A percentile compares a stretch with the other conserved stretches of the same genome.
phyloP scores from a whole-genome alignment of 2,797 vertebrate species.

The Chlorospingus semifuscus region DNA sequence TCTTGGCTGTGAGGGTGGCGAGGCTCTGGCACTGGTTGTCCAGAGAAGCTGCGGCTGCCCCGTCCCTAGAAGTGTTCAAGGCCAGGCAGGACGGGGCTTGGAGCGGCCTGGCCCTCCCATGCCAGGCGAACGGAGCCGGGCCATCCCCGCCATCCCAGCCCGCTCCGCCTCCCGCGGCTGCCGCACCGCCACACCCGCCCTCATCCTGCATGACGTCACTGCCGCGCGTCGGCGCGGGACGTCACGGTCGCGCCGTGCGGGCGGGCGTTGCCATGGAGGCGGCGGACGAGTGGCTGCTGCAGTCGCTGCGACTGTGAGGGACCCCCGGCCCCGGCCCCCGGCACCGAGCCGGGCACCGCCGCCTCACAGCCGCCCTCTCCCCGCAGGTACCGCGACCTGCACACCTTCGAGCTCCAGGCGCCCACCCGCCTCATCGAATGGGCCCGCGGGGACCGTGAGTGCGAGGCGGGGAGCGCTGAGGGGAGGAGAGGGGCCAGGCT shows the following conservation, averaged over 20 bases:
- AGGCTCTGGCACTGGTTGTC: not conserved
- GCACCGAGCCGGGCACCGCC: accelerated
- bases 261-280: not conserved
- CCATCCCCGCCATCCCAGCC: accelerated
- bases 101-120: not conserved
- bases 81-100: not conserved
- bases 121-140: not conserved
- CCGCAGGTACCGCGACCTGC: conserved; percentile 82
- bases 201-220: accelerated
- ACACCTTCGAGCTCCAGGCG: conserved; percentile 87
- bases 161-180: accelerated
- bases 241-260: not conserved
- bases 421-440: conserved; percentile 88
- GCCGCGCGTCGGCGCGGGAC: accelerated
- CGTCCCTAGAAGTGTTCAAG: too few species aligned
- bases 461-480: too few species aligned
- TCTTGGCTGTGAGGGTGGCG: accelerated
- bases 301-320: conserved; percentile 19
- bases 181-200: accelerated
- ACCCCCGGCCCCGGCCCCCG: not conserved
- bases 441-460: conserved; percentile 83
- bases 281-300: not conserved
- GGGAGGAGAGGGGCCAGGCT: not conserved
- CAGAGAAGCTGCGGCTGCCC: not conserved
- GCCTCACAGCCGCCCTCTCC: not conserved